phyloP scores from a whole-genome alignment of 2,797 vertebrate species.

The Rhabdomys pumilio region DNA sequence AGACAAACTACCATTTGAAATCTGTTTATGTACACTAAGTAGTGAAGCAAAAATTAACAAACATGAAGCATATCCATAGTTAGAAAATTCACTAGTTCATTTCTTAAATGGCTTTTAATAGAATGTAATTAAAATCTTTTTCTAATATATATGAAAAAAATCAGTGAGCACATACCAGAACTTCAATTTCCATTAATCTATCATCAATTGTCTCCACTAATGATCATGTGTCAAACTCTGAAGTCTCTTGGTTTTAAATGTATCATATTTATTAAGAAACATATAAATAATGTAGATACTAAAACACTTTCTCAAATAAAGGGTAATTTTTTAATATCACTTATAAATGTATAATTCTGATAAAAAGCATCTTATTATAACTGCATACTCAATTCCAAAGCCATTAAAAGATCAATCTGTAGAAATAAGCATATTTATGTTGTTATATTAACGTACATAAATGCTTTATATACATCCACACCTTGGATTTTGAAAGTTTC shows the following conservation, averaged over 20 bases:
- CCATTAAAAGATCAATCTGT: neutral
- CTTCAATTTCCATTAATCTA: slow-evolving; percentile 44
- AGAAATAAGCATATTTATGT: neutral
- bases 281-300: neutral
- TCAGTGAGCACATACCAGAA: neutral
- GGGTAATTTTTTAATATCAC: neutral
- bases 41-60: slow-evolving; percentile 45
- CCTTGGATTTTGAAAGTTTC: neutral
- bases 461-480: neutral
- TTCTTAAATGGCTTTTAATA: slow-evolving; percentile 43
- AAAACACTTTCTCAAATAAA: neutral
- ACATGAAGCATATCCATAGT: neutral
- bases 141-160: slow-evolving; percentile 59
- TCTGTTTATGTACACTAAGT: slow-evolving; percentile 12
- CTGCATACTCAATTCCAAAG: neutral
- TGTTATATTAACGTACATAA: neutral
- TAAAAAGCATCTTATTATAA: neutral
- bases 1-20: slow-evolving; percentile 45
- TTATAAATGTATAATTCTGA: slow-evolving; percentile 11
- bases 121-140: slow-evolving; percentile 7
- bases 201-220: neutral
- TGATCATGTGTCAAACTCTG: neutral
- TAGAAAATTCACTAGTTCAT: slow-evolving; percentile 18
- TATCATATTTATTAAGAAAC: neutral
- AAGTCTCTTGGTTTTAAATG: neutral